phyloP scores from a whole-genome alignment of 2,113 vertebrate genomes.

The Neotragus moschatus region DNA sequence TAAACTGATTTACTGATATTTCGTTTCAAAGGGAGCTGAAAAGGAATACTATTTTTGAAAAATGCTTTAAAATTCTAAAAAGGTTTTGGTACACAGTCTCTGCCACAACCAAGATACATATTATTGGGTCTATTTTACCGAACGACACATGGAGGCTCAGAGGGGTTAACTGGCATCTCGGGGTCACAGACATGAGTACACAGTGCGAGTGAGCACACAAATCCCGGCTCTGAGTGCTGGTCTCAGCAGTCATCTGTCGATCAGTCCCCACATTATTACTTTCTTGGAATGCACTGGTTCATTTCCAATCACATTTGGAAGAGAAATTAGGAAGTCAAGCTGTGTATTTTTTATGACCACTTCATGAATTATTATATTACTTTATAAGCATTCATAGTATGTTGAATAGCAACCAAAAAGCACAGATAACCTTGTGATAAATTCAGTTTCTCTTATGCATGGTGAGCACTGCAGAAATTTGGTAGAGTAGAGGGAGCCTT shows the following conservation, averaged over 20 bases:
- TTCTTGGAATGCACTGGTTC: not conserved
- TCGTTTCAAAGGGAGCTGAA: not conserved
- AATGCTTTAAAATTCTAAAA: not conserved
- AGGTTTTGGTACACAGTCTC: not conserved
- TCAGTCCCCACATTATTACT: not conserved
- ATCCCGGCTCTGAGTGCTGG: not conserved
- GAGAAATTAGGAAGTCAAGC: not conserved
- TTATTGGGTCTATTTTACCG: not conserved
- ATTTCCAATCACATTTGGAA: slow-evolving; percentile 2
- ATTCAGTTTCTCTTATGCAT: not conserved
- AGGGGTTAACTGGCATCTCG: not conserved
- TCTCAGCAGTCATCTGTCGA: not conserved
- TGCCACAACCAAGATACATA: not conserved
- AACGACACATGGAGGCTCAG: not conserved
- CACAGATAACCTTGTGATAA: not conserved
- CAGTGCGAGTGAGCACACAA: not conserved
- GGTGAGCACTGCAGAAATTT: not conserved
- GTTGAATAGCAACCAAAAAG: not conserved
- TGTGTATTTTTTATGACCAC: not conserved
- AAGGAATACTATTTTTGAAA: slow-evolving; percentile 4
- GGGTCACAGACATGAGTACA: not conserved
- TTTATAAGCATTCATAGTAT: not conserved
- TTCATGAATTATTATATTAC: not conserved
- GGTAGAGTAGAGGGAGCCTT: not conserved
- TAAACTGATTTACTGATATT: not conserved